Percentiles rank a stretch among this genome's conserved stretches.
phyloP scores from a whole-genome alignment of 2,888 invertebrate genomes.

The Lasioglossum lativentre region DNA sequence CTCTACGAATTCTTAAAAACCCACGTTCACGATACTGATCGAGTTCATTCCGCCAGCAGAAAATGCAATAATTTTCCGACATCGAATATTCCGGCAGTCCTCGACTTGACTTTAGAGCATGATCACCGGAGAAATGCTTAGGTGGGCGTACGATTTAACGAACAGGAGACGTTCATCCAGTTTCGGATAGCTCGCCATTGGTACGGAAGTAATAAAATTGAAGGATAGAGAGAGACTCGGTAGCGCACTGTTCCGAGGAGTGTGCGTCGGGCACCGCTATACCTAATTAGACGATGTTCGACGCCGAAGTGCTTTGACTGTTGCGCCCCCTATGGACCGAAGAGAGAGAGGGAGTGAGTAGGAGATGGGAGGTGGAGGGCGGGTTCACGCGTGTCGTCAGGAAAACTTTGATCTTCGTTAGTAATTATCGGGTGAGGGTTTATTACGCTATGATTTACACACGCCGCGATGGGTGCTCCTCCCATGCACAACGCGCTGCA shows the following conservation, averaged over 20 bases:
- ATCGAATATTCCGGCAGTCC: background rate
- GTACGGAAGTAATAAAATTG: slow-evolving; percentile 51
- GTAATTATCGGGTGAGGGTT: slow-evolving; percentile 64
- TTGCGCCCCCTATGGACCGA: slow-evolving; percentile 6
- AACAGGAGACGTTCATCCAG: slow-evolving; percentile 49
- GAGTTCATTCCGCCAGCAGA: background rate
- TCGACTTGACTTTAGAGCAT: background rate
- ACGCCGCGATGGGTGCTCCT: slow-evolving; percentile 15
- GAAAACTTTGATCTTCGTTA: slow-evolving; percentile 63
- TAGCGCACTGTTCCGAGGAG: slow-evolving; percentile 28
- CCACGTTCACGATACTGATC: background rate
- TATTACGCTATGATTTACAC: slow-evolving; percentile 56
- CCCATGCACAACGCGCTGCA: background rate
- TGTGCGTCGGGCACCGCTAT: slow-evolving; percentile 34
- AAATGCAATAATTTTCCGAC: background rate
- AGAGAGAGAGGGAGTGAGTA: background rate
- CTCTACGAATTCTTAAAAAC: too few relatives aligned
- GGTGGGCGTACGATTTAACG: slow-evolving; percentile 38
- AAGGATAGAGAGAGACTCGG: slow-evolving; percentile 5
- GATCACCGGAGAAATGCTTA: background rate
- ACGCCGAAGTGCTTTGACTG: slow-evolving; percentile 57
- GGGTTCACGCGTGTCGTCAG: slow-evolving; percentile 44
- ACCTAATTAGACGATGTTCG: slow-evolving; percentile 71
- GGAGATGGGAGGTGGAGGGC: background rate
- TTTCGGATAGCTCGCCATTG: slow-evolving; percentile 47